phyloP scores from a whole-genome alignment of 1,140 invertebrate genomes.

The Battus philenor region DNA sequence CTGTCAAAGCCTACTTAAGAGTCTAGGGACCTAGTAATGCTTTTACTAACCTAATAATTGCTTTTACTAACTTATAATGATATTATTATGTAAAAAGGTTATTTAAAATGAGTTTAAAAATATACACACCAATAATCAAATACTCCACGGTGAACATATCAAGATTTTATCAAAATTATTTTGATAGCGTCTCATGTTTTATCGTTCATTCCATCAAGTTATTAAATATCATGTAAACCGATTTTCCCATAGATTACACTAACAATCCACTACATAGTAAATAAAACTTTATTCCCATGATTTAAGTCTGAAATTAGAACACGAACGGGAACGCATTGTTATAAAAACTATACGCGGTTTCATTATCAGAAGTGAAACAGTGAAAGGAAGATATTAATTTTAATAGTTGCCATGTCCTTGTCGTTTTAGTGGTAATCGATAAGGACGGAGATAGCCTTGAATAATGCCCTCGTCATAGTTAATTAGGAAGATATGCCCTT shows the following conservation, averaged over 20 bases:
- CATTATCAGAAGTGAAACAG: slow-evolving; percentile 34
- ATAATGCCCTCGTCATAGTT: slow-evolving; percentile 54
- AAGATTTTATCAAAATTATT: slow-evolving; percentile 9
- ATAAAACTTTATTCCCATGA: too few species aligned
- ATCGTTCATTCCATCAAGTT: slow-evolving; percentile 5
- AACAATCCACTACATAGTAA: not conserved
- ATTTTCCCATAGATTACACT: slow-evolving; percentile 8
- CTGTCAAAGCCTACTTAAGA: too few species aligned
- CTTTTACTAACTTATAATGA: too few species aligned
- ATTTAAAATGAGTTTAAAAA: too few species aligned
- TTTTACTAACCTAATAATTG: too few species aligned
- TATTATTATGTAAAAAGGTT: too few species aligned
- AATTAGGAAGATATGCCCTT: slow-evolving; percentile 53
- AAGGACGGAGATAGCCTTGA: slow-evolving; percentile 35
- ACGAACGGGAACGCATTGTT: too few species aligned
- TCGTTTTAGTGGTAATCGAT: slow-evolving; percentile 28
- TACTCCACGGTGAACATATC: not conserved
- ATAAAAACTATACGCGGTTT: slow-evolving; percentile 30
- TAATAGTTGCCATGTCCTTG: slow-evolving; percentile 30
- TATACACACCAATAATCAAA: too few species aligned
- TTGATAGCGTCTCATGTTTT: slow-evolving; percentile 9
- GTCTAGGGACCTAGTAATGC: too few species aligned
- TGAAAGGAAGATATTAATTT: slow-evolving; percentile 55
- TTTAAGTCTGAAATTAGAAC: too few species aligned
- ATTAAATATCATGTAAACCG: slow-evolving; percentile 7